These are phyloP conservation scores for Chlamydotis undulata DNA, from an alignment of 2,113 vertebrate genomes.

Conservation along the genomic window DNA sequence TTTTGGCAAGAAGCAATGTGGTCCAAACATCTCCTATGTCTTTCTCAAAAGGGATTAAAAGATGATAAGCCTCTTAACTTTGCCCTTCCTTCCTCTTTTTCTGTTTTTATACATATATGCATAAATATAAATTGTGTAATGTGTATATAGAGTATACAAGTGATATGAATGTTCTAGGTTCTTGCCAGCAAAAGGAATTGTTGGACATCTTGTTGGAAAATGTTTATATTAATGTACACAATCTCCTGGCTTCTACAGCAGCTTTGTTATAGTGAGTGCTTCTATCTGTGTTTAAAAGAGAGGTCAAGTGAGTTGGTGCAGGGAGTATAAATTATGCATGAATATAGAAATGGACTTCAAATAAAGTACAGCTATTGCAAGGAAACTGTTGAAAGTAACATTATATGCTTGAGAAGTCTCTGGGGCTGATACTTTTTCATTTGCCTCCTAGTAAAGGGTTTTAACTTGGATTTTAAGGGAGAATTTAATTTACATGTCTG, in stretches of 20 bases:
- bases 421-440: background rate
- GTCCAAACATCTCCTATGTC: background rate
- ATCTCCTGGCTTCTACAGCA: background rate
- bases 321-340: background rate
- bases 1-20: fast-evolving
- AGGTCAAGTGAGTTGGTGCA: background rate
- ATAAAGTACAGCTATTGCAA: background rate
- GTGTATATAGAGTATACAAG: background rate
- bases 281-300: background rate
- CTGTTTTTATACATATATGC: background rate
- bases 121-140: background rate
- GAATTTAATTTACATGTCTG: background rate
- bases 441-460: background rate
- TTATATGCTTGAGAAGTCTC: background rate
- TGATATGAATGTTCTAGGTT: background rate
- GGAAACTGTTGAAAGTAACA: background rate
- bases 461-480: background rate
- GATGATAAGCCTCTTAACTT: background rate
- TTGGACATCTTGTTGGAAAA: background rate
- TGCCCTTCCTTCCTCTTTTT: background rate
- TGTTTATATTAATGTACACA: background rate
- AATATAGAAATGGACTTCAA: background rate
- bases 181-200: background rate
- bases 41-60: background rate
- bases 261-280: background rate